phyloP scores from a whole-genome alignment of 2,113 vertebrate species.

The Takifugu bimaculatus region DNA sequence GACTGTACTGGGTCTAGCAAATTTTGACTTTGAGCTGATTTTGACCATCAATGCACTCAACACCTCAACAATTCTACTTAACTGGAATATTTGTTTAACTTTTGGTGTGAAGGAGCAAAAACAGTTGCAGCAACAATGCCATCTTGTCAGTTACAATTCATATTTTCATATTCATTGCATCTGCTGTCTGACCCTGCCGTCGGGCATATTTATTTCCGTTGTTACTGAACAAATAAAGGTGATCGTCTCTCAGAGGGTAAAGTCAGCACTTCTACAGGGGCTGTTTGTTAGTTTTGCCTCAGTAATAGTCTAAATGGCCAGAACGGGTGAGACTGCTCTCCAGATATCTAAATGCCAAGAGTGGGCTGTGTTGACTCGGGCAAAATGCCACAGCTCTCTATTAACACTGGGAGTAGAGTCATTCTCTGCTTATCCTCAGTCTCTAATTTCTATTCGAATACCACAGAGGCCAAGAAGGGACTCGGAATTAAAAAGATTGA shows the following conservation, averaged over 20 bases:
- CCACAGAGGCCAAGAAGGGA: conserved; percentile 12
- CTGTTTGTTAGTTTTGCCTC: conserved; percentile 10
- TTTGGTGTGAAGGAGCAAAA: conserved; percentile 16
- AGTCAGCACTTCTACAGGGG: neutral
- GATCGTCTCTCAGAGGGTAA: conserved; percentile 18
- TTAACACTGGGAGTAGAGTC: conserved; percentile 27
- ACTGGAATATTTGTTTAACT: conserved; percentile 25
- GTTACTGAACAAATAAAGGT: conserved; percentile 23
- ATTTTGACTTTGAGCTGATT: too few species aligned
- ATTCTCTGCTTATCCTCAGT: conserved; percentile 17
- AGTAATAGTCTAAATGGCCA: conserved; percentile 16
- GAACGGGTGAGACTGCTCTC: conserved; percentile 11
- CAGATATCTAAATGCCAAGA: conserved; percentile 45
- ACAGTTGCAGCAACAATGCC: conserved; percentile 11
- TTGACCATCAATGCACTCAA: too few species aligned
- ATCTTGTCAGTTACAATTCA: conserved; percentile 12
- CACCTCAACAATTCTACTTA: too few species aligned
- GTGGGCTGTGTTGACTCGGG: conserved; percentile 32
- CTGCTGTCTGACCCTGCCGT: conserved; percentile 1
- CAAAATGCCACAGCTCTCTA: conserved; percentile 39
- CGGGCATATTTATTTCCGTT: conserved; percentile 19
- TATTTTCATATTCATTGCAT: conserved; percentile 38
- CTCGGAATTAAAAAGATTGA: too few species aligned
- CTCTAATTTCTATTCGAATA: conserved; percentile 8
- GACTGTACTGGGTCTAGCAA: too few species aligned